These are phyloP conservation scores for Chlorops oryzae DNA, from an alignment of 1,140 invertebrate genomes.

Conservation along the genomic window DNA sequence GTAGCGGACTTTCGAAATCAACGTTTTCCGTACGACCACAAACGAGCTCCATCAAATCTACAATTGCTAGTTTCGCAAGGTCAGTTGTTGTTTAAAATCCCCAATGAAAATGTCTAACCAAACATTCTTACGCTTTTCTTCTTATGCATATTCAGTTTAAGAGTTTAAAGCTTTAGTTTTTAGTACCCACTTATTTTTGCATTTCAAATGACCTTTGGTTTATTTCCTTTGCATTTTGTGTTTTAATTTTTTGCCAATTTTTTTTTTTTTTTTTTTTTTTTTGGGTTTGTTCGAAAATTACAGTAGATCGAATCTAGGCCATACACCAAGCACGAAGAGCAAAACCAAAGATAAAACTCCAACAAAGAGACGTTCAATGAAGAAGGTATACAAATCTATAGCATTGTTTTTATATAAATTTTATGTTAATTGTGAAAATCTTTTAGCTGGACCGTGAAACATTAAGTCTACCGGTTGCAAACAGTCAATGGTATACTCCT, in stretches of 20 bases:
- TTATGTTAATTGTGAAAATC: constrained; percentile 3
- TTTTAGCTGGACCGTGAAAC: constrained; percentile 35
- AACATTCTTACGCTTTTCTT: background rate
- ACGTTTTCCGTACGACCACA: constrained; percentile 36
- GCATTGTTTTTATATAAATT: constrained; percentile 5
- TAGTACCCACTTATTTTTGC: background rate
- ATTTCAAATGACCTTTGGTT: constrained; percentile 3
- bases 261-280: constrained; percentile 21
- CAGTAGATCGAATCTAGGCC: constrained; percentile 34
- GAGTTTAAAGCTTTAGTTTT: constrained; percentile 3
- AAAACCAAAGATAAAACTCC: constrained; percentile 44
- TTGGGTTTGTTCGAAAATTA: constrained; percentile 15
- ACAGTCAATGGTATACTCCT: constrained; percentile 44
- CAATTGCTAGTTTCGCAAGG: constrained; percentile 41
- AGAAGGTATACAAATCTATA: constrained; percentile 28
- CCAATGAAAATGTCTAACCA: background rate
- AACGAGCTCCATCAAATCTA: constrained; percentile 45
- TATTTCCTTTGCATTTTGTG: constrained; percentile 9
- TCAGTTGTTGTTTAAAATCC: no score
- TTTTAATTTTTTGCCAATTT: constrained; percentile 8
- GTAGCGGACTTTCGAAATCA: constrained; percentile 45
- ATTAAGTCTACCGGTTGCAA: constrained; percentile 36
- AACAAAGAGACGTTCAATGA: constrained; percentile 38
- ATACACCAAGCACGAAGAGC: constrained; percentile 40
- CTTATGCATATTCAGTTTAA: constrained; percentile 11